Evolutionary conservation across 2,888 invertebrate genomes (phyloP).

Genomic region (Axea sp.): DNA sequence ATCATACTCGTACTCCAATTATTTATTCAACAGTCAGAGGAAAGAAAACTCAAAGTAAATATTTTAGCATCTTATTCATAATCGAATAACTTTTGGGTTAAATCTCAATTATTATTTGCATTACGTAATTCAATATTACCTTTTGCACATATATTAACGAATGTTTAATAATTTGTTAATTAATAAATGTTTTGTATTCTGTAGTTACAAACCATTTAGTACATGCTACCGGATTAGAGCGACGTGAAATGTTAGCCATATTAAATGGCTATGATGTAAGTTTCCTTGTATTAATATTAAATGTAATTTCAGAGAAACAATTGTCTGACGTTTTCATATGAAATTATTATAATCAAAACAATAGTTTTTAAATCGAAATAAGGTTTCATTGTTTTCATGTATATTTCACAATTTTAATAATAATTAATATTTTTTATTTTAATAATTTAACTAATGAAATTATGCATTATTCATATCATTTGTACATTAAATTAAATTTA

Average conservation of each 20-base stretch:
- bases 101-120: constrained; percentile 15
- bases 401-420: too few relatives aligned
- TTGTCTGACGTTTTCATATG: too few relatives aligned
- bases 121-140: constrained; percentile 21
- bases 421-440: too few relatives aligned
- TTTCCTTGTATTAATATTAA: too few relatives aligned
- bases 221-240: constrained; percentile 95
- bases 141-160: not conserved
- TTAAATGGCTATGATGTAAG: constrained; percentile 90
- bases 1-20: constrained; percentile 8
- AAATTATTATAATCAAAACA: too few relatives aligned
- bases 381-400: too few relatives aligned
- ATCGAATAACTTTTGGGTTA: constrained; percentile 5
- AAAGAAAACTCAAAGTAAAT: not conserved
- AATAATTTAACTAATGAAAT: too few relatives aligned
- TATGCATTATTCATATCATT: too few relatives aligned
- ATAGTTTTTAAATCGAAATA: too few relatives aligned
- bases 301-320: too few relatives aligned
- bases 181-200: not conserved
- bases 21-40: not conserved
- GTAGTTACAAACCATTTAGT: constrained; percentile 1
- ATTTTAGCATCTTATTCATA: not conserved
- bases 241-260: constrained; percentile 92
- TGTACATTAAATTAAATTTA: too few relatives aligned
- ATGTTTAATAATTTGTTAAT: not conserved